Base-by-base conservation (phyloP, 1,140 invertebrate species). In the Euura saliciscinereae region DNA sequence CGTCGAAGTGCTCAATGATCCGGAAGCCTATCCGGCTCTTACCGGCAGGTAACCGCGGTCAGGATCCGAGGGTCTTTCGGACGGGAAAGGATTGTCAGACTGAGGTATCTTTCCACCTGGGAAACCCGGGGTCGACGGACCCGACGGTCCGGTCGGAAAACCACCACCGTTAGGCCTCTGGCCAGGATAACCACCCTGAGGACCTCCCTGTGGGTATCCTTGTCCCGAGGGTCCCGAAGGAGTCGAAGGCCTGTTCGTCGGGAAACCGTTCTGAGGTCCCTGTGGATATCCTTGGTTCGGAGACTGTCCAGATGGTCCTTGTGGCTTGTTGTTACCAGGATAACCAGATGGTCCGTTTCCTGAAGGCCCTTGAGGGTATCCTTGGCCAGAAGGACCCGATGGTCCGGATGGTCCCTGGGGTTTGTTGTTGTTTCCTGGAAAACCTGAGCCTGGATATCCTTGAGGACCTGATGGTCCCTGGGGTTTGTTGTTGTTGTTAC, bases 21-120 rank as follows among this genome's bases (percentile, higher is more conserved):
- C 28, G 28, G 28, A 46, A 45, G 65, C 42, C 28, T 82, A 83
- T 73, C 82, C 79, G 70, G 80, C 78, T 44, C 78, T 79, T n/a
- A 82, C 82, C 8, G 84, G 84, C 65, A 85, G 77, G 72, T 85
- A 85, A 80, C 81, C 83, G 72, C 81, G 84, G 75, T 83, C 78
- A 73, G 83, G 83, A 74, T 84, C 79, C 5, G 79, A 73, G 8
- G 83, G 82, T 45, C 80, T 78, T 76, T 79, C 78, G 7, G 79
- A 69, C n/a, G 78, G 77, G 66, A 82, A 82, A 43, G 78, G 79
- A 8, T 75, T 44, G 11, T 76, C 73, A 11, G 71, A 64, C 65
- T 67, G 69, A 46, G 68, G 69, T 66, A 73, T 78, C 69, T 68
- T 74, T 44, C 65, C 68, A n/a, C 68, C 13, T 43, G 74, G 72